Evolutionary conservation across 2,113 vertebrate species (phyloP).

Genomic region (Acrocephalus kingi): DNA sequence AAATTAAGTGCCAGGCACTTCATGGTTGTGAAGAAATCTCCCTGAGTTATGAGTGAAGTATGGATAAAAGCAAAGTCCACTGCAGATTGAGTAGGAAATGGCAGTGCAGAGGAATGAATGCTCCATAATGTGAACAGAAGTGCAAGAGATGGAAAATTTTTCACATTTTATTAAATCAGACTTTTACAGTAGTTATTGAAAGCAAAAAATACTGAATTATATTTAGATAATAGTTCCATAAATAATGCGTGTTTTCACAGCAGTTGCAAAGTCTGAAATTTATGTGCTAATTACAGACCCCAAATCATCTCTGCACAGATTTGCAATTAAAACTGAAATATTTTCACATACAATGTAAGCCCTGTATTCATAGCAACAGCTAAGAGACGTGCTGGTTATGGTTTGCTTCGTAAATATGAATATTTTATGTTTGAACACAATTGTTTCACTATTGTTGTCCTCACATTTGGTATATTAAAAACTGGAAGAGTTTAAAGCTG

Average conservation of each 20-base stretch:
- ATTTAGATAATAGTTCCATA: constrained; percentile 71
- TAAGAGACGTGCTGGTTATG: constrained; percentile 58
- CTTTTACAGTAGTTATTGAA: constrained; percentile 62
- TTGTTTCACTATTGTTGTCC: constrained; percentile 51
- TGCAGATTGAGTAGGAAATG: neutral
- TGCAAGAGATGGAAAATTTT: constrained; percentile 27
- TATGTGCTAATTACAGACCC: constrained; percentile 70
- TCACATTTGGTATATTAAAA: constrained; percentile 50
- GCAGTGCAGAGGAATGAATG: neutral
- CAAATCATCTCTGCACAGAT: constrained; percentile 69
- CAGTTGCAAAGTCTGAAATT: constrained; percentile 67
- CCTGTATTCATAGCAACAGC: constrained; percentile 64
- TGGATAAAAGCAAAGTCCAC: neutral
- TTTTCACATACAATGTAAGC: constrained; percentile 70
- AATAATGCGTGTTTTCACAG: constrained; percentile 71
- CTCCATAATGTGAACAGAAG: constrained; percentile 39
- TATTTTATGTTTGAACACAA: constrained; percentile 64
- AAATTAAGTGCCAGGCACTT: constrained; percentile 23
- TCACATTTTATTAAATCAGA: constrained; percentile 72
- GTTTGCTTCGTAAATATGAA: constrained; percentile 60
- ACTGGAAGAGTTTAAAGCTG: constrained; percentile 7
- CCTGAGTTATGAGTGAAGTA: neutral
- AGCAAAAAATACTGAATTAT: constrained; percentile 66
- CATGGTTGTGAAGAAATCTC: constrained; percentile 28
- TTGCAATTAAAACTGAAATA: constrained; percentile 76